A percentile compares a stretch with the other conserved stretches of the same genome.
phyloP scores from a whole-genome alignment of 2,888 invertebrate genomes.

The Synanthedon vespiformis region DNA sequence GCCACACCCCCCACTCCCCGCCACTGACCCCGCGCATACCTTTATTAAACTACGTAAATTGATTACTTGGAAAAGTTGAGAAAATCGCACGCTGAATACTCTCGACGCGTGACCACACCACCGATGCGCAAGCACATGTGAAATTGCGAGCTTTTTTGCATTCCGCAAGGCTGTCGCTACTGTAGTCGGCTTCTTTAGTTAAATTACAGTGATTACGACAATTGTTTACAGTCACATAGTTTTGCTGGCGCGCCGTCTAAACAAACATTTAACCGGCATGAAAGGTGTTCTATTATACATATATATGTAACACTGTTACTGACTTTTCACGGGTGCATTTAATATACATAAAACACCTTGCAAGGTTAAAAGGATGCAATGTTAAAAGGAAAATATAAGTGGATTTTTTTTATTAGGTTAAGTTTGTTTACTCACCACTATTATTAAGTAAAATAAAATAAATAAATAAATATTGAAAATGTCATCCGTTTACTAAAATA shows the following conservation, averaged over 20 bases:
- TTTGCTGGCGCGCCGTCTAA: background rate
- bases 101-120: constrained; percentile 30
- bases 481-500: too few relatives aligned
- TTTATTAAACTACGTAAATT: constrained; percentile 50
- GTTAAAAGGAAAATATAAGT: too few relatives aligned
- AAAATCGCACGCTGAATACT: constrained; percentile 51
- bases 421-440: too few relatives aligned
- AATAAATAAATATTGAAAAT: too few relatives aligned
- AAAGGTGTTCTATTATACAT: background rate
- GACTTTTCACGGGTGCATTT: too few relatives aligned
- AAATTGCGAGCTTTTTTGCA: constrained; percentile 43
- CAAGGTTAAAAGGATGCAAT: too few relatives aligned
- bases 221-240: constrained; percentile 32
- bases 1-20: constrained; percentile 11
- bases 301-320: background rate
- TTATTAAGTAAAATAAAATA: too few relatives aligned
- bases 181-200: constrained; percentile 25
- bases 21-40: constrained; percentile 20
- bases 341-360: too few relatives aligned
- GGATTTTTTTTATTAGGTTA: too few relatives aligned
- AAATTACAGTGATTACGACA: constrained; percentile 19
- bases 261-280: background rate
- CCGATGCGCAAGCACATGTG: constrained; percentile 31
- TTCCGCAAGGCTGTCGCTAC: constrained; percentile 30
- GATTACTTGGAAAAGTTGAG: constrained; percentile 64